Conservation (phyloP, 2,888 invertebrate genomes). For the Scrobipalpa atriplicella region DNA sequence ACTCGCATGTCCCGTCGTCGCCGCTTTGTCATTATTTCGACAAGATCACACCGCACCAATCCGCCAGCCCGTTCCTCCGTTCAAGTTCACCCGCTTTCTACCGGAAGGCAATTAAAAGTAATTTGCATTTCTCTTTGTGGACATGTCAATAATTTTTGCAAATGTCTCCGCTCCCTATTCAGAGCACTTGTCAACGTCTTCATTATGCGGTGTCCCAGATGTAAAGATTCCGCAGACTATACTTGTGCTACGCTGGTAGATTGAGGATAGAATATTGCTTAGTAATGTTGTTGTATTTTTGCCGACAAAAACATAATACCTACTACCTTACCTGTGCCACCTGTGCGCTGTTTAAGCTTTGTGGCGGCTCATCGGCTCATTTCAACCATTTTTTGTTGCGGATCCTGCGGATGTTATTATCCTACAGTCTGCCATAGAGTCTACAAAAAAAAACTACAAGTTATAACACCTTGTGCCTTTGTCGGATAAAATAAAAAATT, state of each 20-base stretch:
- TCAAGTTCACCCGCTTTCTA: conserved; percentile 79
- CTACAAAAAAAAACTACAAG: not conserved
- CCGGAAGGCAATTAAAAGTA: conserved; percentile 79
- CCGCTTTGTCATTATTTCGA: conserved; percentile 65
- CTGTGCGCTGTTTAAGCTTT: not conserved
- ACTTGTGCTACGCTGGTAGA: not conserved
- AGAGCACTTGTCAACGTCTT: conserved; percentile 10
- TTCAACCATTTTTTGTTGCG: not conserved
- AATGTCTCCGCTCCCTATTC: conserved; percentile 20
- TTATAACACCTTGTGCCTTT: not conserved
- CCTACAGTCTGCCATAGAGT: too few species aligned
- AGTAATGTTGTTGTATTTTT: not conserved
- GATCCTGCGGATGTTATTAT: not conserved
- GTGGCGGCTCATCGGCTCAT: not conserved
- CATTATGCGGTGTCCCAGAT: conserved; percentile 14
- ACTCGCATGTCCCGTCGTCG: conserved; percentile 31
- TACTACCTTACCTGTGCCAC: not conserved
- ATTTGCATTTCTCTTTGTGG: conserved; percentile 77
- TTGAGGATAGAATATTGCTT: not conserved
- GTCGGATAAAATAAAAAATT: not conserved
- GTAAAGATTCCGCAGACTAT: not conserved
- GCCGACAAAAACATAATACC: not conserved
- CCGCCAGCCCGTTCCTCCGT: conserved; percentile 62
- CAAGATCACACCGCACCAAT: conserved; percentile 62
- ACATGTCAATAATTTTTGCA: conserved; percentile 51